A percentile compares a stretch with the other conserved stretches of the same genome.
These are phyloP conservation scores for Macquaria ambigua DNA, from an alignment of 2,113 vertebrate species.

Conservation along the genomic window DNA sequence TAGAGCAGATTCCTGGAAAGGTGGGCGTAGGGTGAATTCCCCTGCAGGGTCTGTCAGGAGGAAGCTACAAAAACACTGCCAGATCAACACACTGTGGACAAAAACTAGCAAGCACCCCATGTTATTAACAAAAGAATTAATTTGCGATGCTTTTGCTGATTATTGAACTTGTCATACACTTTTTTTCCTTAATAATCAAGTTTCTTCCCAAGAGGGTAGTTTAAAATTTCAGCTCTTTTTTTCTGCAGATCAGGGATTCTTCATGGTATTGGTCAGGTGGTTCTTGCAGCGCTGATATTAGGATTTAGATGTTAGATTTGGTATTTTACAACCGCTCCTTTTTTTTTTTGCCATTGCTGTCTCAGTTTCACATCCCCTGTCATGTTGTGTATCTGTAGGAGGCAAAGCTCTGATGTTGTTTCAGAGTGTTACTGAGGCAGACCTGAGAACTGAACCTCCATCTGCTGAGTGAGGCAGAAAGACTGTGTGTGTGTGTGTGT, in stretches of 20 bases:
- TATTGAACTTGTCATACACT: neutral
- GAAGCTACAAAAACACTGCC: constrained; percentile 29
- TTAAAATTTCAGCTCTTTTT: constrained; percentile 22
- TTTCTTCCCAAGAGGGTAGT: neutral
- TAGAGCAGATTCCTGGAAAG: constrained; percentile 50
- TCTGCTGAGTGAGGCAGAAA: constrained; percentile 55
- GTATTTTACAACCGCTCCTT: neutral
- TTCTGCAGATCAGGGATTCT: constrained; percentile 9
- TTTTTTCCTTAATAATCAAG: constrained; percentile 23
- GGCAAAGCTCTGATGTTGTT: constrained; percentile 25
- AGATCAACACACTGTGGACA: neutral
- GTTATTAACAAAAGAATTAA: neutral
- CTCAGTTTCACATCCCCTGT: neutral
- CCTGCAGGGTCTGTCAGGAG: constrained; percentile 43
- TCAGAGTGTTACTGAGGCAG: constrained; percentile 24
- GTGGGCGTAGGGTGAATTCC: constrained; percentile 68
- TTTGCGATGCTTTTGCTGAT: constrained; percentile 11
- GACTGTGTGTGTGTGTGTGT: constrained; percentile 8
- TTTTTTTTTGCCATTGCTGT: neutral
- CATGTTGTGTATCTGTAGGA: constrained; percentile 4
- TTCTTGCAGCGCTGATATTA: neutral
- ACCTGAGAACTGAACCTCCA: constrained; percentile 30
- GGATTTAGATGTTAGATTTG: constrained; percentile 4
- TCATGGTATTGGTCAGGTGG: neutral
- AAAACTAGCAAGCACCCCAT: neutral